Conservation (phyloP, 2,113 vertebrate genomes). For the Amblyopsis rosae region DNA sequence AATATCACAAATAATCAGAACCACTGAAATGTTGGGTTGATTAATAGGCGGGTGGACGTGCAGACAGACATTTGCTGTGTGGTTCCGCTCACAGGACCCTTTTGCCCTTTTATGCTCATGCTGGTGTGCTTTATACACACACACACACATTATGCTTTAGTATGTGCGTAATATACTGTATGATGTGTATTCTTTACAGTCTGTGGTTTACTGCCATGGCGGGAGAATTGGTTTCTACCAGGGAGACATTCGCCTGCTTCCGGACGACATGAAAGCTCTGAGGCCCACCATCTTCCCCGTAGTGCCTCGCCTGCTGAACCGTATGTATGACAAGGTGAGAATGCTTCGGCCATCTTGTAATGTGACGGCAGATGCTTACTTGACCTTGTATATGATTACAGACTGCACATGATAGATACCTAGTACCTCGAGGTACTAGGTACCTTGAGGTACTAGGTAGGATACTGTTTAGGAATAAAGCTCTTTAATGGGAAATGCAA, state of each 20-base stretch:
- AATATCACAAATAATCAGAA: too few relatives aligned
- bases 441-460: too few relatives aligned
- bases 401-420: too few relatives aligned
- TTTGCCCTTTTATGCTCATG: too few relatives aligned
- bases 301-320: slow-evolving; percentile 93
- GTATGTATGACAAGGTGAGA: slow-evolving; percentile 97
- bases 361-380: too few relatives aligned
- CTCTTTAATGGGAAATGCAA: too few relatives aligned
- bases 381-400: too few relatives aligned
- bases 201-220: slow-evolving; percentile 94
- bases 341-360: too few relatives aligned
- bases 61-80: background rate
- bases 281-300: slow-evolving; percentile 95
- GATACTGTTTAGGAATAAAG: too few relatives aligned
- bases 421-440: too few relatives aligned
- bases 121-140: background rate
- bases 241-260: slow-evolving; percentile 92
- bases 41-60: too few relatives aligned
- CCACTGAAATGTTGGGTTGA: too few relatives aligned
- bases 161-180: slow-evolving; percentile 52
- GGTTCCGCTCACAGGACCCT: background rate
- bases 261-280: slow-evolving; percentile 94
- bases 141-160: background rate
- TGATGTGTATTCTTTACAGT: slow-evolving; percentile 70
- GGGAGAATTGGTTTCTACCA: slow-evolving; percentile 96